Conservation (phyloP, 2,888 invertebrate genomes). For the Epinotia bilunana region DNA sequence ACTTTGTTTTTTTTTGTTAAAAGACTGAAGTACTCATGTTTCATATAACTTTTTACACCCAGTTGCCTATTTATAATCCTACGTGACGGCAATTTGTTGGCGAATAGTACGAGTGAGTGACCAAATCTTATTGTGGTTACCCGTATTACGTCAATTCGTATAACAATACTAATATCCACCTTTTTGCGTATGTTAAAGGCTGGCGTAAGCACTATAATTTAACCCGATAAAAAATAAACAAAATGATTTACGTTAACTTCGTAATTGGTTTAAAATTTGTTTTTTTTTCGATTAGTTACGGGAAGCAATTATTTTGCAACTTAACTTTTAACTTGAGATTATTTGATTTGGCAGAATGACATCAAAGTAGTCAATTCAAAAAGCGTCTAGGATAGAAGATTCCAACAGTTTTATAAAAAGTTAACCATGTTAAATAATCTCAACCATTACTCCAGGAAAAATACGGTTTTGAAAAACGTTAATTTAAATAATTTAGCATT, state of each 20-base stretch:
- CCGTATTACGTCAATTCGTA: conserved; percentile 29
- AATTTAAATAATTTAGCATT: no score
- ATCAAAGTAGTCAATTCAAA: no score
- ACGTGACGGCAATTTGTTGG: conserved; percentile 25
- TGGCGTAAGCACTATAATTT: conserved; percentile 16
- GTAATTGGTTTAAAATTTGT: neutral
- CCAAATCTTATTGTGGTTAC: conserved; percentile 33
- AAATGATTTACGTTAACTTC: conserved; percentile 3
- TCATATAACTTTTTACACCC: conserved; percentile 16
- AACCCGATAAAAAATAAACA: conserved; percentile 14
- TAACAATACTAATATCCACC: conserved; percentile 18
- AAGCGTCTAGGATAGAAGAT: no score
- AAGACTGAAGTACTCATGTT: no score
- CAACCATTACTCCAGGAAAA: no score
- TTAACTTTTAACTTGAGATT: neutral
- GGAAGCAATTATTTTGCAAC: conserved; percentile 4
- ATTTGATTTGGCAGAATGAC: neutral
- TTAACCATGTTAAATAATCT: no score
- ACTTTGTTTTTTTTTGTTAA: no score
- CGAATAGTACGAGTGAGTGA: conserved; percentile 6
- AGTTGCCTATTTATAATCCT: conserved; percentile 5
- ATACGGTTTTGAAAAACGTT: no score
- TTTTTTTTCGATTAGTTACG: neutral
- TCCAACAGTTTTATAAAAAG: no score
- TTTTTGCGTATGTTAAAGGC: conserved; percentile 28